Evolutionary conservation across 2,888 invertebrate genomes (phyloP).

Genomic region (Lutraria lutraria): DNA sequence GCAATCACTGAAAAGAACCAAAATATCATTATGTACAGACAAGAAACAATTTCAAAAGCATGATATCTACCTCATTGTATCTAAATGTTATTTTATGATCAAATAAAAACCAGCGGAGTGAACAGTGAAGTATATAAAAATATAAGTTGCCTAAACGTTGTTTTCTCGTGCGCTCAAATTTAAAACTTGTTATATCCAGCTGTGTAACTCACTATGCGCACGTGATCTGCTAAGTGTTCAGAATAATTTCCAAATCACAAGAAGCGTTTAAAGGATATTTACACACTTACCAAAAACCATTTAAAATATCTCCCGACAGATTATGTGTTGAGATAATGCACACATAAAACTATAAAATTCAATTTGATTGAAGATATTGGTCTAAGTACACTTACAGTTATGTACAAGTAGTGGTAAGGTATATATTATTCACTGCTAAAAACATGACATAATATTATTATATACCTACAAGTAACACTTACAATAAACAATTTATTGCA

Average conservation of each 20-base stretch:
- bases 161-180: conserved; percentile 15
- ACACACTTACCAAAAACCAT: conserved; percentile 14
- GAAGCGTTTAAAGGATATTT: conserved; percentile 19
- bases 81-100: conserved; percentile 1
- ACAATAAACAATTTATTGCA: neutral
- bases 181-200: conserved; percentile 24
- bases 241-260: conserved; percentile 23
- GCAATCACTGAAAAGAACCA: neutral
- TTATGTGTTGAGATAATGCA: neutral
- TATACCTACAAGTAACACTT: neutral
- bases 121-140: neutral
- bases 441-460: neutral
- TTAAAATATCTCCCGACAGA: conserved; percentile 12
- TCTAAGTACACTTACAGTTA: neutral
- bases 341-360: conserved; percentile 22
- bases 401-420: neutral
- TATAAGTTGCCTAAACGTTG: neutral
- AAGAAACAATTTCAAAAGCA: neutral
- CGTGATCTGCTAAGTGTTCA: conserved; percentile 6
- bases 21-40: neutral
- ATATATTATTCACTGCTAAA: conserved; percentile 2
- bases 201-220: neutral
- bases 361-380: conserved; percentile 10
- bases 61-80: neutral
- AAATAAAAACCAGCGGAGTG: neutral